A percentile compares a stretch with the other conserved stretches of the same genome.
phyloP scores from a whole-genome alignment of 2,888 invertebrate species.

The Agrilus mali region DNA sequence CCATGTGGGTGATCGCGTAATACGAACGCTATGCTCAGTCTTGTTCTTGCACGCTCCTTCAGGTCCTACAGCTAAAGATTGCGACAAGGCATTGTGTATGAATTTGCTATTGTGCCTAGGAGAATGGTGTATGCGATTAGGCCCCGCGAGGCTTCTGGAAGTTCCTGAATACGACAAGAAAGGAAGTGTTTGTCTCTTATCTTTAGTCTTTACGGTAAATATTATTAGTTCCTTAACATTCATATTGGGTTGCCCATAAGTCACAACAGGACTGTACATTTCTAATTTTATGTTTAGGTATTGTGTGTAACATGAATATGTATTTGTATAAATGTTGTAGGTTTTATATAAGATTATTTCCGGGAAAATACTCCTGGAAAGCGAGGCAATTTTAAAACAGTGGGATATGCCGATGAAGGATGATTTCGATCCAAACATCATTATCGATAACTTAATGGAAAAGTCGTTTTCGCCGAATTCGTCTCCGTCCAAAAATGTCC shows the following conservation, averaged over 20 bases:
- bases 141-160: constrained; percentile 48
- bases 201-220: constrained; percentile 61
- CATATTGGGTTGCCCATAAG: too few species aligned
- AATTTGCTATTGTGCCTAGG: constrained; percentile 80
- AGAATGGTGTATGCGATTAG: constrained; percentile 86
- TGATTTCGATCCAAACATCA: constrained; percentile 62
- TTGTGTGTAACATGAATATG: too few species aligned
- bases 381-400: constrained; percentile 36
- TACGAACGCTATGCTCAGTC: constrained; percentile 38
- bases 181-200: constrained; percentile 39
- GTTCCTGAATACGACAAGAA: constrained; percentile 35
- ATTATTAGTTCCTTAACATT: not conserved
- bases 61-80: constrained; percentile 39
- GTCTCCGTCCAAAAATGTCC: constrained; percentile 38
- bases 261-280: too few species aligned
- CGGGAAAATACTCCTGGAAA: constrained; percentile 40
- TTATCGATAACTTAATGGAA: constrained; percentile 52
- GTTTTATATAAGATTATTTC: constrained; percentile 48
- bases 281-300: too few species aligned
- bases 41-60: constrained; percentile 37
- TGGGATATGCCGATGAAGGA: constrained; percentile 39
- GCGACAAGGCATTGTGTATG: constrained; percentile 61
- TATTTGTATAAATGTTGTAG: too few species aligned
- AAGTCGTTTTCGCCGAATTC: constrained; percentile 26
- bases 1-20: constrained; percentile 44